These are phyloP conservation scores for Drosophila pachea DNA, from an alignment of 1,140 invertebrate species.

Conservation along the genomic window DNA sequence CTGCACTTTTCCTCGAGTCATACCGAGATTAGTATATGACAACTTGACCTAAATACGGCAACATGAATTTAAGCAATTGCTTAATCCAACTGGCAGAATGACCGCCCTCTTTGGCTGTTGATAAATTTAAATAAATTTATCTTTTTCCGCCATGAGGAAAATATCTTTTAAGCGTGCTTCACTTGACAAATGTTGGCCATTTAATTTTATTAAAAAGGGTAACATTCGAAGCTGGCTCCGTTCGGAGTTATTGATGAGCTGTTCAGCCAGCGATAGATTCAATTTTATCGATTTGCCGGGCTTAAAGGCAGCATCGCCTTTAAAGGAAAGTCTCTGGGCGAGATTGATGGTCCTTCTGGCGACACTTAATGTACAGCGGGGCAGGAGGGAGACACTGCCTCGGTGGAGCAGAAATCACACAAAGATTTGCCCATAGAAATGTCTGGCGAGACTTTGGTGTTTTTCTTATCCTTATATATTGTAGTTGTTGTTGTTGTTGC, in stretches of 20 bases:
- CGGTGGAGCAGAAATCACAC: slow-evolving; percentile 72
- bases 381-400: slow-evolving; percentile 26
- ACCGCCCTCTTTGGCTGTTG: neutral
- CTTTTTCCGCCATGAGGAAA: too few species aligned
- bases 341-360: slow-evolving; percentile 62
- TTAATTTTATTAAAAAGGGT: slow-evolving; percentile 51
- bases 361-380: slow-evolving; percentile 39
- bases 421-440: slow-evolving; percentile 68
- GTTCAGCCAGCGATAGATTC: slow-evolving; percentile 36
- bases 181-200: slow-evolving; percentile 39
- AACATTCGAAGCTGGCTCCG: slow-evolving; percentile 18
- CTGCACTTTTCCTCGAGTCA: neutral
- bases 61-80: neutral
- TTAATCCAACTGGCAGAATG: too few species aligned
- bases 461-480: slow-evolving; percentile 37
- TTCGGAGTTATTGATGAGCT: slow-evolving; percentile 67
- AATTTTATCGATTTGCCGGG: slow-evolving; percentile 40
- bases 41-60: slow-evolving; percentile 22
- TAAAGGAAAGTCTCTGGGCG: slow-evolving; percentile 10
- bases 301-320: slow-evolving; percentile 25
- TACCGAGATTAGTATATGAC: neutral
- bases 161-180: slow-evolving; percentile 1
- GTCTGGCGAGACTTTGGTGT: slow-evolving; percentile 52
- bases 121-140: slow-evolving; percentile 28
- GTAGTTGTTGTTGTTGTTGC: slow-evolving; percentile 34